A percentile compares a stretch with the other conserved stretches of the same genome.
Evolutionary conservation across 1,140 invertebrate genomes (phyloP).

Genomic region (Lerema accius): DNA sequence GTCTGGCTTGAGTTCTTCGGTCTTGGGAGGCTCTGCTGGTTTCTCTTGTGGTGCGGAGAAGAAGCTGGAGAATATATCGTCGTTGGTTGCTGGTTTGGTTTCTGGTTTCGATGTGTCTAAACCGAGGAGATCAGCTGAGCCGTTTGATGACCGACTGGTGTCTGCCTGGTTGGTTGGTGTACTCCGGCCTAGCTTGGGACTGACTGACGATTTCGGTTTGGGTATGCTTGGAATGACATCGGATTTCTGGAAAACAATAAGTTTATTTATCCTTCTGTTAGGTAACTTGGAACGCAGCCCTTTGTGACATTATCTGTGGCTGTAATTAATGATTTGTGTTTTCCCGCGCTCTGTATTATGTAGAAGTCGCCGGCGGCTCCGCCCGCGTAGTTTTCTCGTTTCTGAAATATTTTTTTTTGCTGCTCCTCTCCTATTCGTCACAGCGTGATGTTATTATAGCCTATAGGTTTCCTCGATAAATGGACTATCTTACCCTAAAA

Average conservation of each 20-base stretch:
- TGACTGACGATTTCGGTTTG: slow-evolving; percentile 84
- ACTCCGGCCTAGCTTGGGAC: slow-evolving; percentile 87
- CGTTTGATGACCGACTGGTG: slow-evolving; percentile 68
- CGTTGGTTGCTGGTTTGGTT: slow-evolving; percentile 81
- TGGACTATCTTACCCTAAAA: no score
- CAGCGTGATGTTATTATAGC: no score
- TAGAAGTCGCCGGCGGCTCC: no score
- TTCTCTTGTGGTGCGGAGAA: slow-evolving; percentile 86
- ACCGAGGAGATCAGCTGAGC: slow-evolving; percentile 79
- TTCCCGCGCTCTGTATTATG: no score
- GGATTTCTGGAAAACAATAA: slow-evolving; percentile 67
- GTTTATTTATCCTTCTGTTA: no score
- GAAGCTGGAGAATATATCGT: slow-evolving; percentile 91
- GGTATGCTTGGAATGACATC: slow-evolving; percentile 79
- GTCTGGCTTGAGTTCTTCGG: slow-evolving; percentile 75
- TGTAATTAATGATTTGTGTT: no score
- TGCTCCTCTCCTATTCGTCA: no score
- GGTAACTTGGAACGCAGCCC: no score
- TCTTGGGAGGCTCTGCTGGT: slow-evolving; percentile 60
- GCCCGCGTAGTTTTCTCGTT: no score
- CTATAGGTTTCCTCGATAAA: no score
- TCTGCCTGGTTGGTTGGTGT: slow-evolving; percentile 76
- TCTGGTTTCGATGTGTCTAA: slow-evolving; percentile 75
- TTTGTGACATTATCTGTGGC: no score
- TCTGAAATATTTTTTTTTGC: no score